phyloP scores from a whole-genome alignment of 1,140 invertebrate genomes.

The Lordiphosa stackelbergi region DNA sequence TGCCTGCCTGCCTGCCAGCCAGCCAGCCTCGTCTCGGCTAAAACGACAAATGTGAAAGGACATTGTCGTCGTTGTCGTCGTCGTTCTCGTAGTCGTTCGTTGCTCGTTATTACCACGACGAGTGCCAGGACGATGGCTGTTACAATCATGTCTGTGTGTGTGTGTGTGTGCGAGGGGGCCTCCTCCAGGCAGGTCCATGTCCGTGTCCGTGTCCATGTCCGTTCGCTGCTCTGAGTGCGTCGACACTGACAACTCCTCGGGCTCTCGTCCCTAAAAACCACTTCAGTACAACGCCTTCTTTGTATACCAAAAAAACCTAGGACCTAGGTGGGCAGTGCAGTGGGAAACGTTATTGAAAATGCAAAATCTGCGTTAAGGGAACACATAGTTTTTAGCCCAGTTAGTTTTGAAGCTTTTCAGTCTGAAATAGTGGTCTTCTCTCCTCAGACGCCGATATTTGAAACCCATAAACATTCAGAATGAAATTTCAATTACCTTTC shows the following conservation, averaged over 20 bases:
- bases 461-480: no score
- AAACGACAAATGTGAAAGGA: conserved; percentile 75
- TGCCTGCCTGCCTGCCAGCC: conserved; percentile 16
- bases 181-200: conserved; percentile 23
- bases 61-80: conserved; percentile 59
- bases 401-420: no score
- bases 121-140: conserved; percentile 12
- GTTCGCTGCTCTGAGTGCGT: conserved; percentile 52
- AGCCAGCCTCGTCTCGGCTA: conserved; percentile 55
- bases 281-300: conserved; percentile 43
- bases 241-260: conserved; percentile 51
- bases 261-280: conserved; percentile 13
- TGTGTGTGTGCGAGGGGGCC: conserved; percentile 2
- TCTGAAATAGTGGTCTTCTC: no score
- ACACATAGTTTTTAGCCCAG: no score
- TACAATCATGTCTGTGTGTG: conserved; percentile 38
- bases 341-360: no score
- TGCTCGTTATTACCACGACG: conserved; percentile 17
- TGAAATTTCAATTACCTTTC: no score
- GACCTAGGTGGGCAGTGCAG: no score
- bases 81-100: conserved; percentile 30
- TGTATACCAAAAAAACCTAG: conserved; percentile 17
- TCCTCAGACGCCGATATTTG: no score
- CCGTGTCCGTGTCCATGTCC: conserved; percentile 29
- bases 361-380: no score